Evolutionary conservation across 1,140 invertebrate species (phyloP), one percentile per base, ranked within the genome.

Genomic region (Bilobella aurantiaca): DNA sequence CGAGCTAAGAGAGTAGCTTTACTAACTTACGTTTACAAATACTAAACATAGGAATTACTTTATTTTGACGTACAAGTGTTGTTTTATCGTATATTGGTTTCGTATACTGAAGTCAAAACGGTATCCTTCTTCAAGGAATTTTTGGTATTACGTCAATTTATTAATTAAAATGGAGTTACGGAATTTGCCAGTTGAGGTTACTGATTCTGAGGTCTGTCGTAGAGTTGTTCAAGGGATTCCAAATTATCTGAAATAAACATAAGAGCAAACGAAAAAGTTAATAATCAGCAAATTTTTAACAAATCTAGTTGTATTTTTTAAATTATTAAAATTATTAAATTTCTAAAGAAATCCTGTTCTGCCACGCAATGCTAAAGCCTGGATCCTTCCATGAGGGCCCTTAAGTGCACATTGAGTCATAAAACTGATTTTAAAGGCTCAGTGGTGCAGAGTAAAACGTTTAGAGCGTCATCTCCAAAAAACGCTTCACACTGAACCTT

Each of bases 81-180:
- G 23, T 53, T 23, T 53, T 53, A 12, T 53, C 49, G 49, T 53
- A 53, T 53, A 53, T 53, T 53, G 49, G 49, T 53, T 53, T 53
- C 49, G 49, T 53, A 53, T 53, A 53, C 49, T 53, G 49, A 53
- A 53, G 49, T 53, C n/a, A 53, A 53, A 53, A 16, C 49, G 49
- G 49, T 53, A 53, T 53, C 49, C 12, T 42, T 42, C n/a, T n/a
- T 53, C 23, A 42, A 42, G 8, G 18, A 42, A n/a, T 42, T 42
- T 42, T 42, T 42, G 37, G 37, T 42, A n/a, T 42, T 8, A 42
- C 5, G 49, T 8, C 14, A 53, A 23, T 16, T 12, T 42, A 42
- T 12, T 42, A 42, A 53, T 12, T 53, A 53, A 53, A 53, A 18
- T 42, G 8, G 8, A 53, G 49, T 53, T 53, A 53, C 49, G 49